phyloP scores from a whole-genome alignment of 2,113 vertebrate genomes.

The Phyllopteryx taeniolatus region DNA sequence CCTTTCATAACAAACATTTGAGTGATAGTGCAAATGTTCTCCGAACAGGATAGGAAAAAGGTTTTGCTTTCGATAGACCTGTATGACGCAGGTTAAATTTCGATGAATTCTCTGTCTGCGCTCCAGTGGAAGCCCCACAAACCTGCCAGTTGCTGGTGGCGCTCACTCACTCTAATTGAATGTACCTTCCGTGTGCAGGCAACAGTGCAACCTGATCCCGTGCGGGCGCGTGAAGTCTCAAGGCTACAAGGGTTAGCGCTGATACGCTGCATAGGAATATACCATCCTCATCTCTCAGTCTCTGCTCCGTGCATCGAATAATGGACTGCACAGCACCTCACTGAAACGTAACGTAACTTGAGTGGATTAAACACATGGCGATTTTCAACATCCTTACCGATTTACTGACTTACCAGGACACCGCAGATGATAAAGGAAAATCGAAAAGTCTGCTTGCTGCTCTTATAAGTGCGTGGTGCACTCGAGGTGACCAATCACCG shows the following conservation, averaged over 20 bases:
- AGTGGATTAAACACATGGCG: too few relatives aligned
- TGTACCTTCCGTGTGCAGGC: constrained; percentile 43
- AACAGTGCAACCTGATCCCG: constrained; percentile 48
- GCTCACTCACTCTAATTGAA: constrained; percentile 61
- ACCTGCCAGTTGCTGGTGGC: constrained; percentile 36
- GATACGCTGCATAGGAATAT: neutral
- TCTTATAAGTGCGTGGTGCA: too few relatives aligned
- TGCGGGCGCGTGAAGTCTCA: neutral
- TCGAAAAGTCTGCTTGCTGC: too few relatives aligned
- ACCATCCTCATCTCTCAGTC: neutral
- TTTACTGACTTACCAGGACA: too few relatives aligned
- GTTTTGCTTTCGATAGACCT: neutral
- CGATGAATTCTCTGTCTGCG: neutral
- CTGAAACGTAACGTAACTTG: too few relatives aligned
- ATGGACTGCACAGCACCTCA: neutral
- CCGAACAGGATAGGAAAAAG: neutral
- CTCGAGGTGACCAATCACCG: too few relatives aligned
- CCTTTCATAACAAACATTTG: too few relatives aligned
- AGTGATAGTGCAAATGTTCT: neutral
- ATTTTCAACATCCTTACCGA: too few relatives aligned
- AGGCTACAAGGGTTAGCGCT: neutral
- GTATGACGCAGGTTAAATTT: constrained; percentile 3
- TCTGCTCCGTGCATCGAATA: neutral
- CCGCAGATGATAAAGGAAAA: too few relatives aligned
- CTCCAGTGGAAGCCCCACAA: neutral